These are phyloP conservation scores for Chaunax sp. DNA, from an alignment of 2,797 vertebrate genomes.

Conservation along the genomic window DNA sequence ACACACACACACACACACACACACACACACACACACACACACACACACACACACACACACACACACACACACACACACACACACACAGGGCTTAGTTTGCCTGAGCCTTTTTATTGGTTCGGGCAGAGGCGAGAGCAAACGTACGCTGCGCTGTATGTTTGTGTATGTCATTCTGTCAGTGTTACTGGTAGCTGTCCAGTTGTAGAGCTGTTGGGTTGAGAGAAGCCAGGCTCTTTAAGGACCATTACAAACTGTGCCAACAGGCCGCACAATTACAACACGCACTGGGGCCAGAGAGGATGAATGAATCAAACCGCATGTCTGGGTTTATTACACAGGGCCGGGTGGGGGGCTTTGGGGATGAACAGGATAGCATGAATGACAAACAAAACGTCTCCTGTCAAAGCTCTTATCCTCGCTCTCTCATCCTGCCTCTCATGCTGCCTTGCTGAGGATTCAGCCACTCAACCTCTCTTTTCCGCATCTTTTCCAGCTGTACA, in stretches of 20 bases:
- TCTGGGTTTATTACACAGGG: constrained; percentile 69
- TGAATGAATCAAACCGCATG: constrained; percentile 72
- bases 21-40: constrained; percentile 24
- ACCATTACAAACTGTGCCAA: constrained; percentile 78
- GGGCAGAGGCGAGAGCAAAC: constrained; percentile 58
- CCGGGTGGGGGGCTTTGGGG: constrained; percentile 56
- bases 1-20: constrained; percentile 15
- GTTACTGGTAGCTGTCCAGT: constrained; percentile 70
- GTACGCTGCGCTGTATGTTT: constrained; percentile 68
- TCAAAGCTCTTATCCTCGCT: constrained; percentile 65
- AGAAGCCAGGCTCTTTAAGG: constrained; percentile 76
- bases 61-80: constrained; percentile 13
- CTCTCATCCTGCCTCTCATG: constrained; percentile 49
- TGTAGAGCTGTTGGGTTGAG: constrained; percentile 73
- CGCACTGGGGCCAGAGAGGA: constrained; percentile 62
- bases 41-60: constrained; percentile 14
- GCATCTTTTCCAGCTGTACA: constrained; percentile 35
- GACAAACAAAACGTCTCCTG: constrained; percentile 72
- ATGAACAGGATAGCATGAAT: constrained; percentile 68
- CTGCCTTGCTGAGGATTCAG: constrained; percentile 60
- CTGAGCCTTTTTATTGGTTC: constrained; percentile 54
- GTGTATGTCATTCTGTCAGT: constrained; percentile 76
- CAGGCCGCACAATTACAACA: constrained; percentile 75
- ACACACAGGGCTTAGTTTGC: constrained; percentile 21
- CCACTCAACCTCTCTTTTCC: constrained; percentile 51